These are phyloP conservation scores for Eublepharis macularius DNA, from an alignment of 2,113 vertebrate genomes.

Conservation along the genomic window DNA sequence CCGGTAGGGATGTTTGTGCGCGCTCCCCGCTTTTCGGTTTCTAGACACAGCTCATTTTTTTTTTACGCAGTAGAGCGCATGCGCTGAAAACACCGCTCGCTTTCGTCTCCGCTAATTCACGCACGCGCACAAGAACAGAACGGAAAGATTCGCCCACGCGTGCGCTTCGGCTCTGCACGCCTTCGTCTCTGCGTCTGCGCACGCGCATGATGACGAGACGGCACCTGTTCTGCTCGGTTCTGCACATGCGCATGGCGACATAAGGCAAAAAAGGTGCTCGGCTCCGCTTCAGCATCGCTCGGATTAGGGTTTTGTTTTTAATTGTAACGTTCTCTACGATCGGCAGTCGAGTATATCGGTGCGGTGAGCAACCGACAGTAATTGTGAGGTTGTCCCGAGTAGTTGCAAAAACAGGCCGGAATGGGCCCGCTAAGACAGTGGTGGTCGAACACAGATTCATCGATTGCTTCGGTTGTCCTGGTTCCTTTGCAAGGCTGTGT, in stretches of 20 bases:
- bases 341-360: too few relatives aligned
- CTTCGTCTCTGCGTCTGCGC: too few relatives aligned
- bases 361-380: too few relatives aligned
- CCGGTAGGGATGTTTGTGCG: background rate
- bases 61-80: background rate
- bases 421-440: background rate
- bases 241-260: too few relatives aligned
- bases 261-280: too few relatives aligned
- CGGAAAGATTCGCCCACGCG: background rate
- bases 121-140: background rate
- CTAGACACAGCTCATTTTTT: too few relatives aligned
- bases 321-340: too few relatives aligned
- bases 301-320: too few relatives aligned
- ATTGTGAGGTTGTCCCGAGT: background rate
- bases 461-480: background rate
- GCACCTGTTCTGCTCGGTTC: too few relatives aligned
- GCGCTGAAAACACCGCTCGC: rapidly evolving
- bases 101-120: rapidly evolving
- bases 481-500: background rate
- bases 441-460: background rate
- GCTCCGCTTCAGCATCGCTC: too few relatives aligned
- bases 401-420: background rate
- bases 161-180: too few relatives aligned
- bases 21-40: background rate
- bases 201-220: background rate